Evolutionary conservation across 2,888 invertebrate genomes (phyloP).

Genomic region (Hermodice carunculata): DNA sequence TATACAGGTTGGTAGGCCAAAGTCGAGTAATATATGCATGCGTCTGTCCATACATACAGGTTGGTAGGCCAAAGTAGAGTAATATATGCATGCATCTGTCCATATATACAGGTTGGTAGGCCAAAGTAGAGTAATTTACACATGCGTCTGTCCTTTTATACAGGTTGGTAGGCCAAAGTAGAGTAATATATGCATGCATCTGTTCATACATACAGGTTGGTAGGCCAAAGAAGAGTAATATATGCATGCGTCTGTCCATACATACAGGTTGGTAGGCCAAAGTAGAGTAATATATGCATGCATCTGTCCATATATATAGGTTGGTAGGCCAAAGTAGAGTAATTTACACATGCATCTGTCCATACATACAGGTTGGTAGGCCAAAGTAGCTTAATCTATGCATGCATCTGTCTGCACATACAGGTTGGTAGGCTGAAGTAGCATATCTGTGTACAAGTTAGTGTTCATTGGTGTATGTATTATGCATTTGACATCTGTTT

Average conservation of each 20-base stretch:
- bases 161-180: conserved; percentile 41
- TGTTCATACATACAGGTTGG: conserved; percentile 54
- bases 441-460: too few relatives aligned
- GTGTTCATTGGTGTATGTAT: too few relatives aligned
- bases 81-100: conserved; percentile 52
- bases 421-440: conserved; percentile 41
- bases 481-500: too few relatives aligned
- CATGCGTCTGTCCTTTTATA: conserved; percentile 51
- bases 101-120: conserved; percentile 52
- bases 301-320: conserved; percentile 56
- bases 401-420: conserved; percentile 52
- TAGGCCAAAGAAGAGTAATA: conserved; percentile 22
- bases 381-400: conserved; percentile 40
- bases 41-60: conserved; percentile 56
- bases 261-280: conserved; percentile 49
- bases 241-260: conserved; percentile 49
- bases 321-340: conserved; percentile 21
- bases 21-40: conserved; percentile 55
- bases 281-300: conserved; percentile 43
- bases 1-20: conserved; percentile 60
- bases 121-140: conserved; percentile 50
- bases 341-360: conserved; percentile 51
- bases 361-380: conserved; percentile 52
- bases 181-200: conserved; percentile 56
- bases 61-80: conserved; percentile 39